A percentile compares a stretch with the other conserved stretches of the same genome.
Evolutionary conservation across 2,113 vertebrate genomes (phyloP).

Genomic region (Cisticola juncidis): DNA sequence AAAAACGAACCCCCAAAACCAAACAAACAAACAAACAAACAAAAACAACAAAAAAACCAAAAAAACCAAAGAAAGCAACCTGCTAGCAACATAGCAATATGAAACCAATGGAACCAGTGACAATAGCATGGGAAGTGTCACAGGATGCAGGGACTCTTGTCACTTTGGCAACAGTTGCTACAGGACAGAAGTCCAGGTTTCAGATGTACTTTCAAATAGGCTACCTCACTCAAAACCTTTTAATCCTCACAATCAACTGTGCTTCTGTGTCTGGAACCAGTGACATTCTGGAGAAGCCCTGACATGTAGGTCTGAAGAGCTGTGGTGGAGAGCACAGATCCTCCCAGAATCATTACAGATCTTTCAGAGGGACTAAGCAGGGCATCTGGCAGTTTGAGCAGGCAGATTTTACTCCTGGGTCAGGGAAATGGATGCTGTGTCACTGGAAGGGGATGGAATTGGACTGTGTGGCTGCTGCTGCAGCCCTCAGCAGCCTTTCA

Average conservation of each 20-base stretch:
- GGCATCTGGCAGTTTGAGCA: neutral
- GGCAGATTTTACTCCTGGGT: neutral
- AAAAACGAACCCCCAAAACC: too few relatives aligned
- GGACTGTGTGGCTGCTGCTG: neutral
- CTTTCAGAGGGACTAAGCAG: neutral
- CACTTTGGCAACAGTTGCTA: neutral
- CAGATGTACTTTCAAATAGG: neutral
- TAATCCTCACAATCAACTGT: neutral
- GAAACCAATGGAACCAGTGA: neutral
- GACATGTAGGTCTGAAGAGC: neutral
- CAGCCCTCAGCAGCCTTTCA: neutral
- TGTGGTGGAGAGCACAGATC: neutral
- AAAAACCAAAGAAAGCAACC: neutral
- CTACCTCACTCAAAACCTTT: neutral
- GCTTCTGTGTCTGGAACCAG: neutral
- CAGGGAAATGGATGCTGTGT: neutral
- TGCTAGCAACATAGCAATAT: neutral
- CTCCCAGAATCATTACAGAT: neutral
- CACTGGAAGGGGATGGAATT: neutral
- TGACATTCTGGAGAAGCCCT: neutral
- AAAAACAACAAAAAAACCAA: fast-evolving
- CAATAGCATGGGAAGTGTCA: neutral
- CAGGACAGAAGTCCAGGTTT: neutral
- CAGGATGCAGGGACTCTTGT: neutral
- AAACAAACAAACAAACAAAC: too few relatives aligned